phyloP scores from a whole-genome alignment of 2,797 vertebrate species.

The Sitta carolinensis region DNA sequence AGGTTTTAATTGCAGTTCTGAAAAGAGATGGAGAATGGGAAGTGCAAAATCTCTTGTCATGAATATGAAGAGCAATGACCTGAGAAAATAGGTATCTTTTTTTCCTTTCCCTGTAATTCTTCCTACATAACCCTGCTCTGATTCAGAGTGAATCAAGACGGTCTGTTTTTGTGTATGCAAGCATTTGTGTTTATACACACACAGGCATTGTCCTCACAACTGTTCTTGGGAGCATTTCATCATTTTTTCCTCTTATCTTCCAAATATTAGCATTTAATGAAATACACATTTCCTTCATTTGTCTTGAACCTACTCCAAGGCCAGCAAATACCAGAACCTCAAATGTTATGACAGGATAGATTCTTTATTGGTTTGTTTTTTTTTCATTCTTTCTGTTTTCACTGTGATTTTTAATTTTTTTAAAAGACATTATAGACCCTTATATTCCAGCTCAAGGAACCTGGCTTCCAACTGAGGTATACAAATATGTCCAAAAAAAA shows the following conservation, averaged over 20 bases:
- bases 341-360: conserved; percentile 86
- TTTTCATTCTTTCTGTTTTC: conserved; percentile 89
- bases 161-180: neutral
- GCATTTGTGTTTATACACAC: neutral
- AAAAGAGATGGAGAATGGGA: neutral
- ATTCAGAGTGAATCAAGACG: neutral
- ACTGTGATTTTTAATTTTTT: conserved; percentile 73
- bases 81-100: neutral
- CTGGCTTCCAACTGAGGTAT: conserved; percentile 75
- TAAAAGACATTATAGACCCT: conserved; percentile 75
- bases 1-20: neutral
- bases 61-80: neutral
- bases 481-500: conserved; percentile 72
- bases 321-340: conserved; percentile 83
- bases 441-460: conserved; percentile 76
- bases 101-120: neutral
- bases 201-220: conserved; percentile 51
- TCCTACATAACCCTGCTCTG: neutral
- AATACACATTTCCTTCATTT: conserved; percentile 91
- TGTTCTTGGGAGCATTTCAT: conserved; percentile 73
- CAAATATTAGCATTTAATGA: conserved; percentile 96
- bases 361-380: conserved; percentile 92
- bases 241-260: conserved; percentile 74
- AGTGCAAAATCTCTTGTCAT: neutral
- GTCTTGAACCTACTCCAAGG: conserved; percentile 84